These are phyloP conservation scores for Drosophila nigritarsus DNA, from an alignment of 2,888 invertebrate species.

Conservation along the genomic window DNA sequence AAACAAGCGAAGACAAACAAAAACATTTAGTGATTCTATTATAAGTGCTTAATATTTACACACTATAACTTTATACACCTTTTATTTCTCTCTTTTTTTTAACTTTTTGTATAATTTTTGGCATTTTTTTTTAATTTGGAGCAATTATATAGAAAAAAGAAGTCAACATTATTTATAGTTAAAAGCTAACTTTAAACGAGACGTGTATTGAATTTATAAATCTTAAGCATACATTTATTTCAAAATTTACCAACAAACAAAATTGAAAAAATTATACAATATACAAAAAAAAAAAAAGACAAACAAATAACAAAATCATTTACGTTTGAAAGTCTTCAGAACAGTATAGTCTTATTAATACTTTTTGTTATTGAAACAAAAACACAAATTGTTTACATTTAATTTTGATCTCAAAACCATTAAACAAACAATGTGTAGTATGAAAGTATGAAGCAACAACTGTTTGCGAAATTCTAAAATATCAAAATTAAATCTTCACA, in stretches of 20 bases:
- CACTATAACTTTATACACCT: slow-evolving; percentile 33
- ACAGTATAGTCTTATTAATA: slow-evolving; percentile 69
- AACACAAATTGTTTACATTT: slow-evolving; percentile 63
- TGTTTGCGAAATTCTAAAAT: slow-evolving; percentile 74
- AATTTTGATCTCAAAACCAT: slow-evolving; percentile 81
- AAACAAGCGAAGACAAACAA: slow-evolving; percentile 73
- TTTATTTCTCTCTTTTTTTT: slow-evolving; percentile 34
- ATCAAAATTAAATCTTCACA: slow-evolving; percentile 72
- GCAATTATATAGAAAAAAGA: slow-evolving; percentile 46
- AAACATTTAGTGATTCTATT: slow-evolving; percentile 81
- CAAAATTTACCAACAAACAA: slow-evolving; percentile 38
- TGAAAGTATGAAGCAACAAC: slow-evolving; percentile 59
- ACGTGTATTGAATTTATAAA: slow-evolving; percentile 81
- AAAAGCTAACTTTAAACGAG: slow-evolving; percentile 52
- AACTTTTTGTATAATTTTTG: slow-evolving; percentile 48
- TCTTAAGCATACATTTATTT: slow-evolving; percentile 61
- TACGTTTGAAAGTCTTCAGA: slow-evolving; percentile 61
- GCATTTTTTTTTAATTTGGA: slow-evolving; percentile 64
- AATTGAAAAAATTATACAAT: slow-evolving; percentile 60
- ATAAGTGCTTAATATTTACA: slow-evolving; percentile 69
- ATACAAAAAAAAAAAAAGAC: slow-evolving; percentile 30
- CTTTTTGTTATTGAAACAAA: slow-evolving; percentile 47
- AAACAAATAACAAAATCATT: slow-evolving; percentile 6
- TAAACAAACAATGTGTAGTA: slow-evolving; percentile 54
- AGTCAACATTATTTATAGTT: slow-evolving; percentile 72